These are phyloP conservation scores for Pangasius macronema DNA, from an alignment of 2,797 vertebrate species.

Conservation along the genomic window DNA sequence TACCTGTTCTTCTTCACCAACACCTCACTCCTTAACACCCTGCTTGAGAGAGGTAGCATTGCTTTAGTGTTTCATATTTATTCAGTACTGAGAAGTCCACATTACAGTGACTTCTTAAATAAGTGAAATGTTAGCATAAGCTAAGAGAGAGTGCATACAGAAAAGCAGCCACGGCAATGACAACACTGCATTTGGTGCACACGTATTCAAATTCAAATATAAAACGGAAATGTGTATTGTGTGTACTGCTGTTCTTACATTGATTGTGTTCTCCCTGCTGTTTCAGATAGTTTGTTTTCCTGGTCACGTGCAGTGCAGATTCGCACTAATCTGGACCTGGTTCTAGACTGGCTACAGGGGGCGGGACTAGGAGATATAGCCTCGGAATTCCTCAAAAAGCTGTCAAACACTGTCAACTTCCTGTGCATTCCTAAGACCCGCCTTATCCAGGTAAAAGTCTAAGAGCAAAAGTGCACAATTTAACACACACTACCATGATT, in stretches of 20 bases:
- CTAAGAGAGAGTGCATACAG: neutral
- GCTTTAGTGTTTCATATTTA: neutral
- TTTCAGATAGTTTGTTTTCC: constrained; percentile 84
- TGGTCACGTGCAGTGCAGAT: constrained; percentile 93
- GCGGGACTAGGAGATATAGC: constrained; percentile 91
- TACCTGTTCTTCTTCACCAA: constrained; percentile 97
- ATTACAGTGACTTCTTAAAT: neutral
- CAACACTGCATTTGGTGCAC: neutral
- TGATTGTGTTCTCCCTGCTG: neutral
- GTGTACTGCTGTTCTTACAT: neutral
- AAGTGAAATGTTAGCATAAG: neutral
- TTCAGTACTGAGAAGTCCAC: neutral
- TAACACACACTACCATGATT: neutral
- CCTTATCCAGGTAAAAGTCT: constrained; percentile 82
- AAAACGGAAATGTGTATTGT: neutral
- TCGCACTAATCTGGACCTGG: constrained; percentile 88
- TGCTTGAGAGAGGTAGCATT: constrained; percentile 88
- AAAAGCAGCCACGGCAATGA: neutral
- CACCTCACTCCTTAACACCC: constrained; percentile 89
- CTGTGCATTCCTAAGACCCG: constrained; percentile 89
- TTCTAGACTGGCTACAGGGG: constrained; percentile 90
- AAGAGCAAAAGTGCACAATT: neutral
- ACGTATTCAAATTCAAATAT: neutral
- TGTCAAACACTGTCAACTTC: constrained; percentile 89
- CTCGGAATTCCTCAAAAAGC: constrained; percentile 88